Base-by-base conservation (phyloP, 2,888 invertebrate species). In the Hirtodrosophila alboralis region DNA sequence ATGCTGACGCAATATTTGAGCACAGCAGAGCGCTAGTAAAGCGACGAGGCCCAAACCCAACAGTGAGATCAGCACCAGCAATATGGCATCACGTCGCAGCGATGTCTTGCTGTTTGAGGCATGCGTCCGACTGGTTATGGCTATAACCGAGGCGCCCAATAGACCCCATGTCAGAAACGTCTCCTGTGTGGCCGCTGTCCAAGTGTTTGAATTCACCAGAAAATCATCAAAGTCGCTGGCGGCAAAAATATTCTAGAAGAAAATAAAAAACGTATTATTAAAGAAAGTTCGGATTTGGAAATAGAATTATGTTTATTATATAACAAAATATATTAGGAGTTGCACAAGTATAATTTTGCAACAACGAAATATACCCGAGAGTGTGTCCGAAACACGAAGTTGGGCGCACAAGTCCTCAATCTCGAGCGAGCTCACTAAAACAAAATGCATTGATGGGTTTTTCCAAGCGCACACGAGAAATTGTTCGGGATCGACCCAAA, bases 151-250 rank as follows among this genome's bases (percentile, higher is more conserved):
- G 21, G 89, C 84, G 0, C 91, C 91, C 16, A 97, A 91, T 6
- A 97, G 90, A 1, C 96, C 96, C 97, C 97, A 89, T 0, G 89
- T 89, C 2, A 97, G 92, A 88, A 97, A 97, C 0, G 94, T 94
- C 90, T 97, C 97, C 87, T 96, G 95, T 12, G 96, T 95, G 0
- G 97, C 97, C 0, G 97, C 96, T 18, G 95, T 92, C 97, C 97
- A 97, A 73, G 96, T 94, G 94, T 95, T 91, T 9, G 92, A 92
- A 87, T 96, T 96, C 37, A 95, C 92, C 88, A 97, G 95, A 90
- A 97, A 96, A 87, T 96, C 96, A 73, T 93, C 93, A 94, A 96
- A 96, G 30, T 94, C 94, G 3, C 95, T 95, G 73, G 95, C 94
- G 0, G 95, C 93, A 88, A 96, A 96, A 44, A 95, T 92, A 75